A percentile compares a stretch with the other conserved stretches of the same genome.
These are phyloP conservation scores for Rissa tridactyla DNA, from an alignment of 2,113 vertebrate genomes.

Conservation along the genomic window DNA sequence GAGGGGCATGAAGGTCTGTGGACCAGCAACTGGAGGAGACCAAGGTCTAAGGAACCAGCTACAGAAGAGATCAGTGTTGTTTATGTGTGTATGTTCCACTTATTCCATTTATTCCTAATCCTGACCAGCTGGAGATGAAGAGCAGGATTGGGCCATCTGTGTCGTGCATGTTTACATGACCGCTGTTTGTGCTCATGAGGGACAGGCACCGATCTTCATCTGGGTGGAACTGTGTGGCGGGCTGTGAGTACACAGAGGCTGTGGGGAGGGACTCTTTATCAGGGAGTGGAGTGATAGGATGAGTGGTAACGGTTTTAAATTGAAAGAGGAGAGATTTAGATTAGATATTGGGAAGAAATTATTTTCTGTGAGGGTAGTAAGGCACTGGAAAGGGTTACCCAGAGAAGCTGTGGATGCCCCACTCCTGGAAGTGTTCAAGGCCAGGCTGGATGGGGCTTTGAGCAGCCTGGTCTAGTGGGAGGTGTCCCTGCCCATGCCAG, in stretches of 20 bases:
- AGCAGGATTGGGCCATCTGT: neutral
- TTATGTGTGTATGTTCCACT: neutral
- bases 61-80: neutral
- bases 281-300: no score
- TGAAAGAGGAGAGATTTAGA: no score
- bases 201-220: neutral
- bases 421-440: no score
- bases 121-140: neutral
- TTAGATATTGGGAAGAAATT: no score
- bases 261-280: no score
- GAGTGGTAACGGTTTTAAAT: no score
- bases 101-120: neutral
- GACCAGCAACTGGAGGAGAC: neutral
- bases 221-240: neutral
- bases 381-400: no score
- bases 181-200: neutral
- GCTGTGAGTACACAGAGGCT: neutral
- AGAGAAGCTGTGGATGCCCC: no score
- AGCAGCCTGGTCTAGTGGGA: no score
- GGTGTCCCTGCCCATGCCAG: no score
- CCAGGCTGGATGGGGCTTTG: no score
- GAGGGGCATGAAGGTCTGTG: neutral
- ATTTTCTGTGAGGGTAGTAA: no score
- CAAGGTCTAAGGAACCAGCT: neutral
- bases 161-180: neutral